Evolutionary conservation across 2,888 invertebrate genomes (phyloP), one percentile per base, ranked within the genome.

Genomic region (Napeogenes sylphis): DNA sequence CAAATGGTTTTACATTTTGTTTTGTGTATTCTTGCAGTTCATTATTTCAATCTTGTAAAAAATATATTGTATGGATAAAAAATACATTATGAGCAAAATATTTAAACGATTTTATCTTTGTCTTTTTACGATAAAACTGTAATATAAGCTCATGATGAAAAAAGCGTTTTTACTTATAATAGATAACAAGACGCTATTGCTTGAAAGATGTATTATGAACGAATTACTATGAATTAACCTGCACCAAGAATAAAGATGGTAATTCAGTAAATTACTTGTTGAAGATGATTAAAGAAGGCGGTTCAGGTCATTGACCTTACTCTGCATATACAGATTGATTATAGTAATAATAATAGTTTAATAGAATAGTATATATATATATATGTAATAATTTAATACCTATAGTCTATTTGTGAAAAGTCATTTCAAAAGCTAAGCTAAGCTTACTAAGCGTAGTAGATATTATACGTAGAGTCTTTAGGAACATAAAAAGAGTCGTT

Each of bases 241-340:
- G 30, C 8, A 12, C 30, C 51, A 30, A n/a, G 21, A 58, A 56
- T 45, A 59, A 61, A 35, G 55, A 61, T 59, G 59, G 57, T 57
- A 63, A 61, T 65, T 58, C 55, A 45, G 45, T 38, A 45, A 63
- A 67, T 63, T 65, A 59, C 63, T 53, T 47, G 55, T 12, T 45
- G 42, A 55, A 45, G 33, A 51, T 51, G 55, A 60, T 62, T 61
- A 59, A 65, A 56, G 56, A 47, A 47, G 30, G 55, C 45, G 38
- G 30, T 35, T 32, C 14, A 66, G 59, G 62, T 58, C 62, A 51
- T 60, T 61, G 62, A 67, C 66, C 51, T 53, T 35, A 42, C 42
- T 10, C 10, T 42, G 42, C 10, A 12, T 42, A 3, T 42, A 10
- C 42, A 42, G 6, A 2, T 6, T 12, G 14, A 14, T 47, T 3